These are phyloP conservation scores for Nematopogon swammerdamellus DNA, from an alignment of 2,888 invertebrate species.

Conservation along the genomic window DNA sequence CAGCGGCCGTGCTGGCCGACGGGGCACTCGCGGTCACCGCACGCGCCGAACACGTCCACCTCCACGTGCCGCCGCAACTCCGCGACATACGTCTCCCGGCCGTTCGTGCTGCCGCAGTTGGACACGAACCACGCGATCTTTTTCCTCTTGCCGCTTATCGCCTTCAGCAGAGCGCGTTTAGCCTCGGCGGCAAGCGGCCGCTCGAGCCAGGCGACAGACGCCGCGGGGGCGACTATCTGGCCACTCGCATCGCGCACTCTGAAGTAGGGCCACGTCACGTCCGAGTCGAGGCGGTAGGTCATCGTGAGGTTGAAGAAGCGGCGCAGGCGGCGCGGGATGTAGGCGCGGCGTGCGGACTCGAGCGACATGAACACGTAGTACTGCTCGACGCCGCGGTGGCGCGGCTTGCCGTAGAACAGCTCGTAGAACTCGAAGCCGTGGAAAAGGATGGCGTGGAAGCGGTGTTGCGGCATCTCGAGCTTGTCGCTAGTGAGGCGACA, in stretches of 20 bases:
- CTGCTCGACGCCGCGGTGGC: slow-evolving; percentile 28
- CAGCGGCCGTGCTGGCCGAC: slow-evolving; percentile 20
- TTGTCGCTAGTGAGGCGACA: slow-evolving; percentile 40
- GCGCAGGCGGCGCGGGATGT: slow-evolving; percentile 15
- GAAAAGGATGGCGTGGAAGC: slow-evolving; percentile 51
- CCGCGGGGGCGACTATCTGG: slow-evolving; percentile 19
- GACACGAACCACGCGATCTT: slow-evolving; percentile 58
- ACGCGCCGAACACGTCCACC: slow-evolving; percentile 63
- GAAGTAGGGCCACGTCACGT: slow-evolving; percentile 39
- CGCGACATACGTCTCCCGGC: slow-evolving; percentile 31
- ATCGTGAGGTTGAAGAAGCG: slow-evolving; percentile 56
- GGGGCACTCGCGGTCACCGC: slow-evolving; percentile 39
- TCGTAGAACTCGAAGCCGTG: slow-evolving; percentile 38
- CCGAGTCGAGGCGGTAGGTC: slow-evolving; percentile 53
- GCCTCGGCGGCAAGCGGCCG: background rate
- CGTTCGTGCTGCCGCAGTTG: slow-evolving; percentile 41
- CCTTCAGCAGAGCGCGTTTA: background rate
- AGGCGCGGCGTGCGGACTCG: slow-evolving; percentile 32
- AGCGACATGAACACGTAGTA: slow-evolving; percentile 46
- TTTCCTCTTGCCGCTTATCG: slow-evolving; percentile 28
- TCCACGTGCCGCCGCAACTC: slow-evolving; percentile 53
- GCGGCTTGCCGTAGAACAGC: slow-evolving; percentile 22
- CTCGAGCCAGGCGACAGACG: slow-evolving; percentile 18
- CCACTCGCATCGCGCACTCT: slow-evolving; percentile 21
- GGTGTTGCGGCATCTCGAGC: slow-evolving; percentile 21